phyloP scores from a whole-genome alignment of 1,140 invertebrate genomes.

The Achroia grisella region DNA sequence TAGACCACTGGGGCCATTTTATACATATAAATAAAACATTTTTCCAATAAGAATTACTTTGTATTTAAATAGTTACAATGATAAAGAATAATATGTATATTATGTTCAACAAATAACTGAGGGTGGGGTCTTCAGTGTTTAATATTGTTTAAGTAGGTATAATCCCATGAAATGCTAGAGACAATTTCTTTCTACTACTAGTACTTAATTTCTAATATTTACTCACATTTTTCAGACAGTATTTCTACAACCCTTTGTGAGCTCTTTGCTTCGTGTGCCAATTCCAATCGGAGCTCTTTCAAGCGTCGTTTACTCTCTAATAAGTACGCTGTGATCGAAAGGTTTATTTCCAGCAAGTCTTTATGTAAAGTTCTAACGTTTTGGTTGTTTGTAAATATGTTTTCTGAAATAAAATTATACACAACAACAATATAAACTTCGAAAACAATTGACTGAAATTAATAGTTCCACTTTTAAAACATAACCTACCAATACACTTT shows the following conservation, averaged over 20 bases:
- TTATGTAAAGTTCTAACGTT: constrained; percentile 39
- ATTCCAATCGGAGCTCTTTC: constrained; percentile 34
- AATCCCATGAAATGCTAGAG: too few relatives aligned
- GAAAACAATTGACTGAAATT: constrained; percentile 43
- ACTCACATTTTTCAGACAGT: constrained; percentile 52
- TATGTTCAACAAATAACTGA: too few relatives aligned
- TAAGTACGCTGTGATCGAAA: constrained; percentile 59
- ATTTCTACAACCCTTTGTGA: constrained; percentile 56
- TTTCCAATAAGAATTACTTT: too few relatives aligned
- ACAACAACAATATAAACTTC: constrained; percentile 8
- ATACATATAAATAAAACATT: too few relatives aligned
- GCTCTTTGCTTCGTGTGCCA: constrained; percentile 47
- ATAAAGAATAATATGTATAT: too few relatives aligned
- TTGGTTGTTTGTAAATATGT: constrained; percentile 40
- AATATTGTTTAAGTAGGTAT: too few relatives aligned
- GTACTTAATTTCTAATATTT: background rate
- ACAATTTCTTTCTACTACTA: background rate
- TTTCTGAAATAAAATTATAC: constrained; percentile 41
- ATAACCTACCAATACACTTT: constrained; percentile 59
- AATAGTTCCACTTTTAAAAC: constrained; percentile 51
- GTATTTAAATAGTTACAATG: too few relatives aligned
- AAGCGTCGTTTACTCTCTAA: constrained; percentile 61
- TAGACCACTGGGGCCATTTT: too few relatives aligned
- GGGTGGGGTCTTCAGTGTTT: too few relatives aligned
- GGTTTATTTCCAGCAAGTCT: constrained; percentile 56